These are phyloP conservation scores for Melanaphis sacchari DNA, from an alignment of 1,140 invertebrate species.

Conservation along the genomic window DNA sequence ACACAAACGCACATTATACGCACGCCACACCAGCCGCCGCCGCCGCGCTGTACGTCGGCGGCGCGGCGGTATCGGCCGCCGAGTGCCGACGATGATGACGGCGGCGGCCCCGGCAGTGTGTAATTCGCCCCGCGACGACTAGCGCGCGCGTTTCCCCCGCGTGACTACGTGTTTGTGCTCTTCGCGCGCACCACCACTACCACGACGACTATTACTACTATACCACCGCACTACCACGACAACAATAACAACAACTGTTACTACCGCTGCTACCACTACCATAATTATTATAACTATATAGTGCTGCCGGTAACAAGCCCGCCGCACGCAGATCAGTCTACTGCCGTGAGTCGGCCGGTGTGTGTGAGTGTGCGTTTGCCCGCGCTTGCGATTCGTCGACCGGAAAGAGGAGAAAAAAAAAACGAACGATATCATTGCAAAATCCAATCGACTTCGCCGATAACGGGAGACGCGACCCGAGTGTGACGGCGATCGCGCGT, in stretches of 20 bases:
- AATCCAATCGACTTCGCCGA: not conserved
- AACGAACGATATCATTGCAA: not conserved
- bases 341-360: not conserved
- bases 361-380: not conserved
- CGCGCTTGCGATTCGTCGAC: not conserved
- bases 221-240: not conserved
- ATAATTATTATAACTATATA: not conserved
- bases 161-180: not conserved
- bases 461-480: not conserved
- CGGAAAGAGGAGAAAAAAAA: not conserved
- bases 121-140: conserved; percentile 24
- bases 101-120: not conserved
- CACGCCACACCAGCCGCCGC: not conserved
- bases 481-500: not conserved
- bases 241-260: conserved; percentile 1
- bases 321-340: not conserved
- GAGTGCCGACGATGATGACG: not conserved
- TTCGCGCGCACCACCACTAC: not conserved
- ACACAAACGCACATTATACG: too few species aligned
- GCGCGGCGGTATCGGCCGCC: not conserved
- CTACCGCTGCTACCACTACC: not conserved
- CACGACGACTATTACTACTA: not conserved
- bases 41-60: not conserved
- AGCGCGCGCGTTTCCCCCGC: not conserved
- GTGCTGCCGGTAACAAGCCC: not conserved